Conservation (phyloP, 2,797 vertebrate species). For the Falco peregrinus region DNA sequence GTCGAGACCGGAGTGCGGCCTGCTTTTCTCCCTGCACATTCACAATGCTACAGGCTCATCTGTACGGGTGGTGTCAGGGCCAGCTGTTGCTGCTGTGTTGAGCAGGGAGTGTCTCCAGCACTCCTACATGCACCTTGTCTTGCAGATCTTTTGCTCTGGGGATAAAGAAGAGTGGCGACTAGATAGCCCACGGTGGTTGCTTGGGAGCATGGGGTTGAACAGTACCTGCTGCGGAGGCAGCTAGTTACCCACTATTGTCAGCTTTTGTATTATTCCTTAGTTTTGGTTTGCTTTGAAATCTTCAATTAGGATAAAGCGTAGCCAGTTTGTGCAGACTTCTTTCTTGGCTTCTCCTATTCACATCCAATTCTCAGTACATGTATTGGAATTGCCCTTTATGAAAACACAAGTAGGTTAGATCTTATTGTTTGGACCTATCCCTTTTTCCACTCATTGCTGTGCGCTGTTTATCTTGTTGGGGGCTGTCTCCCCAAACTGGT, state of each 20-base stretch:
- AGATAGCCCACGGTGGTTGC: rapidly evolving
- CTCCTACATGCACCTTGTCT: rapidly evolving
- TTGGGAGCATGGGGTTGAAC: rapidly evolving
- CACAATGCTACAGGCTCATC: rapidly evolving
- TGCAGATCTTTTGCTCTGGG: rapidly evolving
- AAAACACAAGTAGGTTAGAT: neutral
- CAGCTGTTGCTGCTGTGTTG: neutral
- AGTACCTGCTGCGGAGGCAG: neutral
- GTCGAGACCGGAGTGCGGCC: rapidly evolving
- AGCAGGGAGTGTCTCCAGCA: neutral
- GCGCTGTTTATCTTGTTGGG: neutral
- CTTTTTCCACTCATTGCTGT: neutral
- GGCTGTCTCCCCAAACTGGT: neutral
- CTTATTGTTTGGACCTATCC: neutral
- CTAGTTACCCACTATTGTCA: rapidly evolving
- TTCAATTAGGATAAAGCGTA: neutral
- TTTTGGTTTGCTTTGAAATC: neutral
- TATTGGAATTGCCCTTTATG: neutral
- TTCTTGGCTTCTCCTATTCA: rapidly evolving
- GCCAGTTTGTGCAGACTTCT: neutral
- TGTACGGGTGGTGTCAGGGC: too few relatives aligned
- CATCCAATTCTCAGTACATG: rapidly evolving
- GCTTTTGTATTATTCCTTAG: neutral
- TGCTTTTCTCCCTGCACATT: rapidly evolving
- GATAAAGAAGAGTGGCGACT: rapidly evolving